Conservation (phyloP, 2,888 invertebrate genomes). For the Diogma glabrata region DNA sequence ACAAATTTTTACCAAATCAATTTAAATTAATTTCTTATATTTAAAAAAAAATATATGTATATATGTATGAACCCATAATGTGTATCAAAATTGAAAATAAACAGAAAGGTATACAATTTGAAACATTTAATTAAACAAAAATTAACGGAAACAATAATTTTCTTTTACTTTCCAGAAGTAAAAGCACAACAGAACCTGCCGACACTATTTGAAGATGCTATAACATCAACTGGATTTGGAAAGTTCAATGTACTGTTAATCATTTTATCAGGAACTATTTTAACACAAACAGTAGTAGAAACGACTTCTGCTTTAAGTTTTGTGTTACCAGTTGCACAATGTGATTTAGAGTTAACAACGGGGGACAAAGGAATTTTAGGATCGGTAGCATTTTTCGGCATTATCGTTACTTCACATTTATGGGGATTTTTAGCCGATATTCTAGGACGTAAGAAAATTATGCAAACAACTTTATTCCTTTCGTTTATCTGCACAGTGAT, state of each 20-base stretch:
- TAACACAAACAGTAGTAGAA: conserved; percentile 37
- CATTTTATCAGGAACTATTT: conserved; percentile 40
- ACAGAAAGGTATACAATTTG: too few relatives aligned
- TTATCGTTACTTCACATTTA: conserved; percentile 41
- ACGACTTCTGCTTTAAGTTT: conserved; percentile 42
- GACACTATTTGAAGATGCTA: not conserved
- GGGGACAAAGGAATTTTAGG: conserved; percentile 34
- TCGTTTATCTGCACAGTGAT: conserved; percentile 38
- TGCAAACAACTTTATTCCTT: conserved; percentile 37
- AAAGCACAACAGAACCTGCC: too few relatives aligned
- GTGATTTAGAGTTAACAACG: conserved; percentile 33
- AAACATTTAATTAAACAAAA: too few relatives aligned
- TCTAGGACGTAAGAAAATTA: conserved; percentile 37
- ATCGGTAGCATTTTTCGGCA: conserved; percentile 36
- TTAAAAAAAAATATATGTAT: too few relatives aligned
- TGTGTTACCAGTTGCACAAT: conserved; percentile 40
- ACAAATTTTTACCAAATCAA: too few relatives aligned
- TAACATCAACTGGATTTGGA: conserved; percentile 35
- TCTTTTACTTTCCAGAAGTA: not conserved
- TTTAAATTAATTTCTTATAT: too few relatives aligned
- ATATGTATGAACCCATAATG: too few relatives aligned
- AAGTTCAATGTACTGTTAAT: conserved; percentile 40
- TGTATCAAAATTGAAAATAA: too few relatives aligned
- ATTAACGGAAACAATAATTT: too few relatives aligned
- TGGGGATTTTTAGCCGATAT: conserved; percentile 47